Evolutionary conservation across 2,888 invertebrate genomes (phyloP), one percentile per base, ranked within the genome.

Genomic region (Phalangium opilio): DNA sequence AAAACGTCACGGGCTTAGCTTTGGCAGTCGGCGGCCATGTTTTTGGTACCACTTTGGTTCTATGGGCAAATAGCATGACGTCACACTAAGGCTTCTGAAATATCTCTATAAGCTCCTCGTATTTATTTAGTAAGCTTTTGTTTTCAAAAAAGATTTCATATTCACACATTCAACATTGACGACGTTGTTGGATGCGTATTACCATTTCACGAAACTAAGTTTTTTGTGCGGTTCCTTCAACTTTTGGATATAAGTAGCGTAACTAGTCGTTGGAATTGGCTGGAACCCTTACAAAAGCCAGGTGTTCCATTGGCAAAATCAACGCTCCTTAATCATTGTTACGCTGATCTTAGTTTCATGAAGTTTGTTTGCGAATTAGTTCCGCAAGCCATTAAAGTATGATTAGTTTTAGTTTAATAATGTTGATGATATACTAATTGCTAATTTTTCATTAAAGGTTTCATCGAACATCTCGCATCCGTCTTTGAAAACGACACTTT

Each of bases 141-240:
- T 50, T 50, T 59, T 19, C 57, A n/a, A n/a, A n/a, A n/a, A n/a
- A 73, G 91, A 57, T 93, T 81, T 63, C 78, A 81, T 55, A 81
- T 96, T 51, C 83, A 96, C 59, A 74, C 82, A 45, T 95, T 82
- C 66, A 95, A 95, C 62, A 76, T 77, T 47, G 79, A 85, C 61
- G 78, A 79, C 1, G 71, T 95, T 36, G 70, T 96, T 59, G 72
- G 79, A 51, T 70, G 86, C 8, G 81, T 86, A 47, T 66, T 98
- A 46, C 95, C 96, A 0, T 95, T 90, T 64, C 90, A 95, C 65
- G 86, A 90, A 60, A 86, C 89, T 1, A 81, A 82, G 55, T 79
- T 85, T 52, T 98, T 95, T 69, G 78, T 84, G 0, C 63, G 76
- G 47, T 70, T 86, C 43, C 63, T 95, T 1, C 85, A 90, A 64